These are phyloP conservation scores for Carcharodon carcharias DNA, from an alignment of 2,797 vertebrate genomes.

Conservation along the genomic window DNA sequence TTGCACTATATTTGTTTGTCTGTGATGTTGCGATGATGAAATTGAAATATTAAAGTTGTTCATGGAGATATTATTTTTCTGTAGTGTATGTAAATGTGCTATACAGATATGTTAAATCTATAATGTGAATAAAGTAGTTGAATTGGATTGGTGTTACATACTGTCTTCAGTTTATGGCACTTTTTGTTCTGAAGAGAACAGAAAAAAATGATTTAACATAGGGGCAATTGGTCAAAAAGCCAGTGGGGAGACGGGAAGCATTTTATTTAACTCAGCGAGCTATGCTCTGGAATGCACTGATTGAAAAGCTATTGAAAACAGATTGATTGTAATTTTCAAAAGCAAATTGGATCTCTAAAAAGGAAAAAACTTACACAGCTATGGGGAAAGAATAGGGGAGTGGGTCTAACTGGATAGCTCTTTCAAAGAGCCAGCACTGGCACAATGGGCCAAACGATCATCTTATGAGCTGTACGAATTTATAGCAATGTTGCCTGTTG, in stretches of 20 bases:
- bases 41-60: slow-evolving; percentile 21
- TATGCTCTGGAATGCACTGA: neutral
- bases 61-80: slow-evolving; percentile 36
- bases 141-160: neutral
- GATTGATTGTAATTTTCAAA: neutral
- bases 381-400: neutral
- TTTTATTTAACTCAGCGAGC: neutral
- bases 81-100: slow-evolving; percentile 20
- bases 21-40: slow-evolving; percentile 14
- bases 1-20: slow-evolving; percentile 36
- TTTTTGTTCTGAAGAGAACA: neutral
- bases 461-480: no score
- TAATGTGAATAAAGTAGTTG: slow-evolving; percentile 32
- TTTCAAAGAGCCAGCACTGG: neutral
- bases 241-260: neutral
- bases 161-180: neutral
- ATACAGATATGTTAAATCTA: slow-evolving; percentile 28
- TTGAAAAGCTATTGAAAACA: neutral
- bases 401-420: neutral
- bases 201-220: neutral
- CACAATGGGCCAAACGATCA: neutral
- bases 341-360: neutral
- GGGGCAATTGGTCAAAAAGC: neutral
- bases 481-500: neutral
- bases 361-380: neutral